Conservation (phyloP, 2,113 vertebrate species). For the Platanista minor region DNA sequence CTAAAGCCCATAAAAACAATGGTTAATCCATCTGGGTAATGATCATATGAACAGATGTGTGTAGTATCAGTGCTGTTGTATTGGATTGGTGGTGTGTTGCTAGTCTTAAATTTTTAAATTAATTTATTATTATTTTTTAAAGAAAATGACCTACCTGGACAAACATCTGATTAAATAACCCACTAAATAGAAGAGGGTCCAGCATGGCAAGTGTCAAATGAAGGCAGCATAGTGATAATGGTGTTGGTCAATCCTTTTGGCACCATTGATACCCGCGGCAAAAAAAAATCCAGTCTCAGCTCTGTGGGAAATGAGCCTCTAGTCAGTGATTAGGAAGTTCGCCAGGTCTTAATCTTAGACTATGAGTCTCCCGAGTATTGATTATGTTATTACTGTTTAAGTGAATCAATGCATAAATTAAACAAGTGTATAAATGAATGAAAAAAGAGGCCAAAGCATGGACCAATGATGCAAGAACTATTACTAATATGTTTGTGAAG, state of each 20-base stretch:
- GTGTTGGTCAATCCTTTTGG: accelerated
- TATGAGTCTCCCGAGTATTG: not conserved
- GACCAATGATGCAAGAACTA: not conserved
- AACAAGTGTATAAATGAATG: not conserved
- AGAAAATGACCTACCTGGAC: not conserved
- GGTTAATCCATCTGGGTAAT: not conserved
- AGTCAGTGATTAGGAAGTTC: accelerated
- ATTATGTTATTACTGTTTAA: not conserved
- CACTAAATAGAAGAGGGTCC: not conserved
- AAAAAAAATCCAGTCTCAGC: not conserved
- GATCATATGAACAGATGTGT: not conserved
- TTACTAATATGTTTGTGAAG: not conserved
- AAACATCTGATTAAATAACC: not conserved
- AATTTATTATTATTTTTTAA: not conserved
- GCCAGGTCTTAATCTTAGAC: not conserved
- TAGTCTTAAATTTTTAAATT: not conserved
- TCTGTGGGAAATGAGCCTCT: not conserved
- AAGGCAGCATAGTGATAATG: not conserved
- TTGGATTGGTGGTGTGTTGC: not conserved
- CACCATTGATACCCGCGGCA: not conserved
- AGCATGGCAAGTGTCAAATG: not conserved
- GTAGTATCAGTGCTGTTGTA: not conserved
- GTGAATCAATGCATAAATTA: not conserved
- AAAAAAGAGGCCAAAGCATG: not conserved
- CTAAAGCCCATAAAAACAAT: not conserved